Conservation (phyloP, 1,140 invertebrate genomes). For the Belonocnema kinseyi region DNA sequence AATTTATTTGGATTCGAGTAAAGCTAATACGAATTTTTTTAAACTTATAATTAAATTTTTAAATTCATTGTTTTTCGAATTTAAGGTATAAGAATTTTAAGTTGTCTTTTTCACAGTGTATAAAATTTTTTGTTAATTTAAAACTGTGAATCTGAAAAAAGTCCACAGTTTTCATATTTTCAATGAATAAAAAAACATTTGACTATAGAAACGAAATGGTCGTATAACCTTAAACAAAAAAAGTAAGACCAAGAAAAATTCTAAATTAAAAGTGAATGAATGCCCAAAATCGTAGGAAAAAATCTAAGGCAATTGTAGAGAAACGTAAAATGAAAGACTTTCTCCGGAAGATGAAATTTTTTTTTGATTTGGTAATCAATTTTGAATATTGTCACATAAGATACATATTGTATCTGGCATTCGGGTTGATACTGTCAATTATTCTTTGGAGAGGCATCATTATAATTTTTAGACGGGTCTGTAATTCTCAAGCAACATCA, state of each 20-base stretch:
- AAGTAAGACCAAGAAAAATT: not conserved
- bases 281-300: not conserved
- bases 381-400: not conserved
- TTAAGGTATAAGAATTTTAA: too few species aligned
- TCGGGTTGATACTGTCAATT: not conserved
- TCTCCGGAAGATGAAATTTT: not conserved
- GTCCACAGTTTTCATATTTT: too few species aligned
- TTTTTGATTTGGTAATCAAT: not conserved
- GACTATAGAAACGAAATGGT: not conserved
- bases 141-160: too few species aligned
- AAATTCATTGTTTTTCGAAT: too few species aligned
- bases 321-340: not conserved
- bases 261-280: conserved; percentile 18
- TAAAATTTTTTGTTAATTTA: too few species aligned
- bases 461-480: not conserved
- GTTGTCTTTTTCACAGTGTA: too few species aligned
- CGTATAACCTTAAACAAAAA: not conserved
- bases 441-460: not conserved
- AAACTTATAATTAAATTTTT: too few species aligned
- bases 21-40: too few species aligned
- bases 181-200: not conserved
- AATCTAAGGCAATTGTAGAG: not conserved
- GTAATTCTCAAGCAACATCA: not conserved
- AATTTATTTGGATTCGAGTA: too few species aligned
- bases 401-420: not conserved